phyloP scores from a whole-genome alignment of 2,797 vertebrate species.

The Lacerta viridis region DNA sequence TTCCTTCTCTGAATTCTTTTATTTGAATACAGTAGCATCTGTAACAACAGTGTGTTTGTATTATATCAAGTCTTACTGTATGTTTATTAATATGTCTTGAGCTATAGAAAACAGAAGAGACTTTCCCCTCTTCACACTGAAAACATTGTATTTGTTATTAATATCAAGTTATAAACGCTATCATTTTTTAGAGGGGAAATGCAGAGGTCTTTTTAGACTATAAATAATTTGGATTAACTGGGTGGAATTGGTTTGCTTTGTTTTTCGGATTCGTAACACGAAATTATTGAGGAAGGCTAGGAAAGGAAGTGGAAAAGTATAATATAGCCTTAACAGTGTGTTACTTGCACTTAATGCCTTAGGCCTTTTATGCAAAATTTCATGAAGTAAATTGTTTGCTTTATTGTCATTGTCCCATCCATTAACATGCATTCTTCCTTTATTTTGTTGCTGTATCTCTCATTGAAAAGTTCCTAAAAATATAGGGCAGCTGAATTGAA shows the following conservation, averaged over 20 bases:
- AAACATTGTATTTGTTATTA: conserved; percentile 46
- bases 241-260: background rate
- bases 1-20: conserved; percentile 37
- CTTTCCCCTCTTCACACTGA: conserved; percentile 20
- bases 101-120: conserved; percentile 34
- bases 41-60: conserved; percentile 42
- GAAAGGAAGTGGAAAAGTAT: background rate
- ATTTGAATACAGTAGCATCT: conserved; percentile 49
- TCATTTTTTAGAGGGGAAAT: conserved; percentile 61
- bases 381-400: conserved; percentile 32
- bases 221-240: conserved; percentile 31
- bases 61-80: conserved; percentile 53
- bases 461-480: background rate
- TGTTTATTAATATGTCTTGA: conserved; percentile 56
- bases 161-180: conserved; percentile 43
- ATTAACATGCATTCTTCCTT: background rate
- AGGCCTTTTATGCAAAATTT: conserved; percentile 33
- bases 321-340: background rate
- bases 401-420: conserved; percentile 6
- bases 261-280: conserved; percentile 29
- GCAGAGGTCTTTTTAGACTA: conserved; percentile 18
- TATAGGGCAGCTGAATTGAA: background rate
- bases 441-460: conserved; percentile 7
- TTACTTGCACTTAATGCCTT: background rate
- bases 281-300: background rate